Percentiles rank a stretch among this genome's conserved stretches.
Conservation (phyloP, 2,888 invertebrate genomes). For the Sminthurinus aureus region DNA sequence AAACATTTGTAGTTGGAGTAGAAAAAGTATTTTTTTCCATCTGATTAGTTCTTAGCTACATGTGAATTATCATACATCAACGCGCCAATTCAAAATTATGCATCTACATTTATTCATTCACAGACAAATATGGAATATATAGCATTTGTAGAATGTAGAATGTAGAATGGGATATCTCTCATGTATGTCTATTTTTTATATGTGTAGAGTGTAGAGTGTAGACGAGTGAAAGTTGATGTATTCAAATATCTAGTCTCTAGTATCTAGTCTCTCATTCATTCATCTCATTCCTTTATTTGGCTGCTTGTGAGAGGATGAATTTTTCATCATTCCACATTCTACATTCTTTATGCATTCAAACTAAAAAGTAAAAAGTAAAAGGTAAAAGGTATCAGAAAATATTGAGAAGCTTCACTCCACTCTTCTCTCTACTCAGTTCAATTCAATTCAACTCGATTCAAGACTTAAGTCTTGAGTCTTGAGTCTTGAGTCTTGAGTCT, state of each 20-base stretch:
- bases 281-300: not conserved
- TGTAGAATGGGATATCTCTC: too few relatives aligned
- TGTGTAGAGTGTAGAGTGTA: not conserved
- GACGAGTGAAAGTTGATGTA: not conserved
- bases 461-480: too few relatives aligned
- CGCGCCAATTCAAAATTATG: too few relatives aligned
- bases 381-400: conserved; percentile 16
- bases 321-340: conserved; percentile 23
- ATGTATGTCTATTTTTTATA: too few relatives aligned
- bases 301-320: not conserved
- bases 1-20: too few relatives aligned
- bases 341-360: conserved; percentile 7
- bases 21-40: too few relatives aligned
- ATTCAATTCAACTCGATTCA: too few relatives aligned
- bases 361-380: not conserved
- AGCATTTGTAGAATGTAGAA: not conserved
- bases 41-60: too few relatives aligned
- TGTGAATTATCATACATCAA: too few relatives aligned
- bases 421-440: too few relatives aligned
- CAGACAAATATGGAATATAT: not conserved
- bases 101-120: too few relatives aligned
- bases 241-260: not conserved
- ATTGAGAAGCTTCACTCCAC: not conserved
- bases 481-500: not conserved
- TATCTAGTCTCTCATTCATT: not conserved